These are phyloP conservation scores for Synanthedon andrenaeformis DNA, from an alignment of 2,888 invertebrate species.

Conservation along the genomic window DNA sequence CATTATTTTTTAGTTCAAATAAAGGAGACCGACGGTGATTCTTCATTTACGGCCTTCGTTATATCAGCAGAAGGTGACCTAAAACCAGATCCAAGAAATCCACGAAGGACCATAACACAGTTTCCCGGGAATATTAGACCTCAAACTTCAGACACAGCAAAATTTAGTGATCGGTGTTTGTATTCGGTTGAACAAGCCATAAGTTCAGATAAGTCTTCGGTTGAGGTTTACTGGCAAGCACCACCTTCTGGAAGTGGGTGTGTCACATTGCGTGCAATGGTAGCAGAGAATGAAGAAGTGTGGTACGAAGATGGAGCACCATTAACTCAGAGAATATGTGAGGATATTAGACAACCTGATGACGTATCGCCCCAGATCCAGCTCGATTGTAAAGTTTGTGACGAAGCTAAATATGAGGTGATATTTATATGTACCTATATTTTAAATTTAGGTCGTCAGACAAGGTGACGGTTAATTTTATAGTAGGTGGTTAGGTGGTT, in stretches of 20 bases:
- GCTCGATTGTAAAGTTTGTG: slow-evolving; percentile 46
- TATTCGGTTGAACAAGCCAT: slow-evolving; percentile 51
- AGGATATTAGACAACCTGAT: slow-evolving; percentile 53
- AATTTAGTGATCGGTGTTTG: slow-evolving; percentile 48
- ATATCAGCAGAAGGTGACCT: slow-evolving; percentile 55
- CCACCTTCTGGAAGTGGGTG: slow-evolving; percentile 51
- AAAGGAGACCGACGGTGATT: slow-evolving; percentile 36
- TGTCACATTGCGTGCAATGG: slow-evolving; percentile 53
- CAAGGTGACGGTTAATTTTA: too few relatives aligned
- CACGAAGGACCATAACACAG: slow-evolving; percentile 29
- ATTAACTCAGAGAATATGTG: slow-evolving; percentile 40
- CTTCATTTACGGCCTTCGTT: slow-evolving; percentile 47
- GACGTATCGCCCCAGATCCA: slow-evolving; percentile 47
- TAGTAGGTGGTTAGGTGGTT: not conserved
- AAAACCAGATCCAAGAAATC: slow-evolving; percentile 42
- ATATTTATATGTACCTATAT: not conserved
- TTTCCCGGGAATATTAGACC: slow-evolving; percentile 47
- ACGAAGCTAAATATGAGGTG: slow-evolving; percentile 62
- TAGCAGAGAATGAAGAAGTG: slow-evolving; percentile 42
- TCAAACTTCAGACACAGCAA: slow-evolving; percentile 25
- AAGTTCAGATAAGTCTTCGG: slow-evolving; percentile 31
- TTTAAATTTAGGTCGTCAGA: too few relatives aligned
- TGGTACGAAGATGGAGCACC: slow-evolving; percentile 57
- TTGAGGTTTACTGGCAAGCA: slow-evolving; percentile 58
- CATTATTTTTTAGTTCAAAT: slow-evolving; percentile 33